A percentile compares a stretch with the other conserved stretches of the same genome.
These are phyloP conservation scores for Eospalax fontanierii DNA, from an alignment of 2,797 vertebrate genomes.

Conservation along the genomic window DNA sequence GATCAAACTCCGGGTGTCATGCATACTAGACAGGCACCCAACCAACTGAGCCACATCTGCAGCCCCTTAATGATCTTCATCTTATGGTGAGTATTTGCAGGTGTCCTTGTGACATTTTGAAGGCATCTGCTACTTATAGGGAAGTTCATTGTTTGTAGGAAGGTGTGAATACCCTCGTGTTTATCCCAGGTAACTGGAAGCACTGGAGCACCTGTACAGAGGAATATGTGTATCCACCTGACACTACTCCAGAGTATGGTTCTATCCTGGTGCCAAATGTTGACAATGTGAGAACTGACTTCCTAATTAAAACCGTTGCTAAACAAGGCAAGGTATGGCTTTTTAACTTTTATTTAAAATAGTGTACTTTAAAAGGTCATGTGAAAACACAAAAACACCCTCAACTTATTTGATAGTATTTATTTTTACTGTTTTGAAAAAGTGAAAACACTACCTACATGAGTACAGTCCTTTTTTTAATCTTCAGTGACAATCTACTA, in stretches of 20 bases:
- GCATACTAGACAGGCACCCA: too few relatives aligned
- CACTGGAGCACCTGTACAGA: conserved; percentile 94
- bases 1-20: background rate
- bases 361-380: background rate
- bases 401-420: background rate
- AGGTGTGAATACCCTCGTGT: background rate
- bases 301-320: conserved; percentile 95
- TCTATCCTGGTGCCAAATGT: conserved; percentile 98
- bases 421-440: background rate
- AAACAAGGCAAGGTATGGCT: conserved; percentile 96
- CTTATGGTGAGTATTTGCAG: background rate
- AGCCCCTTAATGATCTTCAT: background rate
- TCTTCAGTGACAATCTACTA: background rate
- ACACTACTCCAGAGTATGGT: conserved; percentile 92
- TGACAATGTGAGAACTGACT: conserved; percentile 96
- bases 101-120: background rate
- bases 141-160: background rate
- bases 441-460: background rate
- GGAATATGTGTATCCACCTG: conserved; percentile 94
- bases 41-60: background rate
- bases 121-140: background rate
- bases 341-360: background rate
- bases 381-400: background rate
- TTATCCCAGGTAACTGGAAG: conserved; percentile 93
- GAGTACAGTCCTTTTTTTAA: background rate